Base-by-base conservation (phyloP, 2,113 vertebrate species). In the Pandion haliaetus region DNA sequence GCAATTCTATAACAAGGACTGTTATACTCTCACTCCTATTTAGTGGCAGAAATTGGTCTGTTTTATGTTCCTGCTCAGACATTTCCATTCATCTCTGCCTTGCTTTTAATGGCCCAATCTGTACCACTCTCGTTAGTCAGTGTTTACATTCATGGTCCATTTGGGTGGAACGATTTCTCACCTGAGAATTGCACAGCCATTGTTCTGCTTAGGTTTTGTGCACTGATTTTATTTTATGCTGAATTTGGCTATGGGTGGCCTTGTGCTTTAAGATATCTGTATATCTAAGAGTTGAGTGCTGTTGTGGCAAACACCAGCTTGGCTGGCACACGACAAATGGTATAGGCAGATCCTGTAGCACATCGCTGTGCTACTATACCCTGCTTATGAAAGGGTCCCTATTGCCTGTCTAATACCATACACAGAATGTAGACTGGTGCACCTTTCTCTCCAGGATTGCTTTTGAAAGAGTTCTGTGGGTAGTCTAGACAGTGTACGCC, bases 161-260 rank as follows among this genome's bases (percentile, higher is more conserved):
- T 96, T 96, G 92, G 95, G 93, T 88, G 89, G 82, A 95, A 96
- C 79, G 95, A 73, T 96, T 96, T 95, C 95, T 98, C 90, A 95
- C 94, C 96, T 97, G 97, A 97, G 96, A 88, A 71, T 91, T 57
- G 29, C 86, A 47, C 58, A 76, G 81, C 74, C 82, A 17, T 82
- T 58, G 86, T 79, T 62, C 71, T 17, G 34, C 52, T 47, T 8
- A 80, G 70, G 28, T 4, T 89, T 67, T 85, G 62, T 65, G 83
- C 54, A 2, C 62, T 11, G 61, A 28, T 61, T 42, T 44, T 14
- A 4, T 73, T 88, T 55, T 3, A 29, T 42, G 80, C 73, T 76
- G 34, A 10, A 13, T 85, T 50, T 49, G 78, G 15, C 73, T 28
- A 1, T 69, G 86, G 91, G 86, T 80, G 91, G 81, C 66, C 45